Base-by-base conservation (phyloP, 1,140 invertebrate genomes). In the Chrysopa pallens region DNA sequence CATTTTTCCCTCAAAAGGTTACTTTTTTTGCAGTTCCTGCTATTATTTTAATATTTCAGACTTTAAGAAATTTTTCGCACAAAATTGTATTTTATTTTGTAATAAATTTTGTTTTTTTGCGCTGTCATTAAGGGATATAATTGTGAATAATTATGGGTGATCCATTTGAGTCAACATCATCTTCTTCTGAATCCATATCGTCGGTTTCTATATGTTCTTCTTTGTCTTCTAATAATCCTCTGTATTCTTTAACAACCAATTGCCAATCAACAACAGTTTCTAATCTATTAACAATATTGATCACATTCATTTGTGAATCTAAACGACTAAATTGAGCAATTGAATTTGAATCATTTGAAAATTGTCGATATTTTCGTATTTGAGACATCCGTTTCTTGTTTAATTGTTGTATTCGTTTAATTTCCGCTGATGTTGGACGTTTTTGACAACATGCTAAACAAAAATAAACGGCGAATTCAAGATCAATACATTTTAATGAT, bases 231-330 rank as follows among this genome's bases (percentile, higher is more conserved):
- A 77, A 76, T 1, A 91, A 63, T 0, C 78, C 76, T 12, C 85
- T 69, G 56, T 91, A 93, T 53, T 88, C 88, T 59, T 84, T 84
- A 7, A 85, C 79, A 27, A 93, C 89, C 1, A 75, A 66, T 49
- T 86, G 79, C 89, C 89, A 93, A 57, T 93, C 87, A 5, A 86
- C 80, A 0, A 92, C 85, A 51, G 84, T 89, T 58, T 92, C 88
- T 43, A 92, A 86, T 46, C 80, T 70, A n/a, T 73, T 80, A 27
- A 62, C 63, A 46, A 62, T 61, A 42, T 68, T 61, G 49, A 73
- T 73, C 55, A 87, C 84, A 49, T 84, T 87, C 39, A 84, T 54
- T 52, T 85, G 84, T 2, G 81, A 87, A 27, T 81, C 83, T n/a
- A 85, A 57, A 1, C 80, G 80, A 57, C 79, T 86, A 43, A 84